Evolutionary conservation across 2,888 invertebrate genomes (phyloP), one percentile per base, ranked within the genome.

Genomic region (Hedychridium roseum): DNA sequence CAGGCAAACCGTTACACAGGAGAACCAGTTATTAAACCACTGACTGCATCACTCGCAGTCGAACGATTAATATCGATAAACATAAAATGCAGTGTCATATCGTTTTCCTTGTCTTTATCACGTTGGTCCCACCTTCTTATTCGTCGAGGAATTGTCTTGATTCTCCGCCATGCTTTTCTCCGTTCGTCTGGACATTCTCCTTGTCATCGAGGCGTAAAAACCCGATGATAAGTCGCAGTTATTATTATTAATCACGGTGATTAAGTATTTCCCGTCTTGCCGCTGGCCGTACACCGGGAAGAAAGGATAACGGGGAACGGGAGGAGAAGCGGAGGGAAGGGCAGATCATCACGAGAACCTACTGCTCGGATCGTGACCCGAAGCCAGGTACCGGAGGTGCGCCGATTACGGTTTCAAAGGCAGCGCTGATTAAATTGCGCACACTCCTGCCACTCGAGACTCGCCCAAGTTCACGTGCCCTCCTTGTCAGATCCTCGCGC

Each of bases 181-280:
- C 4, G 15, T 5, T 3, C 32, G 15, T 16, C 7, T 4, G 2
- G 27, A 42, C 44, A 53, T 50, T 52, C 50, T 21, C 38, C 43
- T 47, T 58, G 57, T 63, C 66, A 49, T 54, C 58, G 49, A 21
- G 16, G 31, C 16, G 11, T 43, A 63, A 62, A 51, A 65, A 54
- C 28, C 27, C 40, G 39, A 53, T 47, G 57, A 64, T 58, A 60
- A 65, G 51, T 64, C 55, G 55, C 43, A 43, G 54, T 59, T 52
- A 62, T 64, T 66, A 60, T 58, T 64, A 66, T 60, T 67, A 61
- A 68, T 64, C 66, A 60, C 57, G 41, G 48, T 60, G 58, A 67
- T 68, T 68, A 64, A 65, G 54, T 57, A 48, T 55, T 54, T 57
- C 40, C 37, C 36, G n/a, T 12, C 16, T 4, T 12, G 23, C 28